These are phyloP conservation scores for Laupala kohalensis DNA, from an alignment of 1,140 invertebrate species.

Conservation along the genomic window DNA sequence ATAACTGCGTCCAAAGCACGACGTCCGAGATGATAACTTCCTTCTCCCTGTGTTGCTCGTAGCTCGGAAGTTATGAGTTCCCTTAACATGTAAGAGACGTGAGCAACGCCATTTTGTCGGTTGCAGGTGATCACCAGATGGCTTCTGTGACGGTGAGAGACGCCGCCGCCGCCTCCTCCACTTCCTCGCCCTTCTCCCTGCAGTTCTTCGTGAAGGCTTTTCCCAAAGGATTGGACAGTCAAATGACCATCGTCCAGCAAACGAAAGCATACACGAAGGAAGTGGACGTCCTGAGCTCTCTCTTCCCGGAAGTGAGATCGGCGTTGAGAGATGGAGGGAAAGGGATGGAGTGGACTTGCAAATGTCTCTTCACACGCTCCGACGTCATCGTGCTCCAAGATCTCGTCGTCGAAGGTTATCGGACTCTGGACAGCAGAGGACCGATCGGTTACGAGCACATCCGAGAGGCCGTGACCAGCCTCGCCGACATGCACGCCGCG, in stretches of 20 bases:
- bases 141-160: no score
- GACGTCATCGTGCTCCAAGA: slow-evolving; percentile 9
- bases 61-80: no score
- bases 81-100: no score
- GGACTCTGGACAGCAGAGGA: background rate
- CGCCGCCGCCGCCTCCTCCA: no score
- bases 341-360: background rate
- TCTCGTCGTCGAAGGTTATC: background rate
- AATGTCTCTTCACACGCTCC: slow-evolving; percentile 1
- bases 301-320: background rate
- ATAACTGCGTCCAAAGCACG: no score
- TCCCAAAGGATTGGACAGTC: background rate
- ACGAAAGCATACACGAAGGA: slow-evolving; percentile 10
- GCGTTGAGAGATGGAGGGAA: background rate
- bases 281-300: background rate
- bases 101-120: no score
- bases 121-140: no score
- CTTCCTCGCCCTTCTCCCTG: no score
- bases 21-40: no score
- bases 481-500: slow-evolving; percentile 8
- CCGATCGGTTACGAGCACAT: slow-evolving; percentile 3
- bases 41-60: no score
- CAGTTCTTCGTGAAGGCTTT: slow-evolving; percentile 10
- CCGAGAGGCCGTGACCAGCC: slow-evolving; percentile 1
- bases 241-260: background rate